These are phyloP conservation scores for Gymnothorax reevesii DNA, from an alignment of 2,797 vertebrate genomes.

Conservation along the genomic window DNA sequence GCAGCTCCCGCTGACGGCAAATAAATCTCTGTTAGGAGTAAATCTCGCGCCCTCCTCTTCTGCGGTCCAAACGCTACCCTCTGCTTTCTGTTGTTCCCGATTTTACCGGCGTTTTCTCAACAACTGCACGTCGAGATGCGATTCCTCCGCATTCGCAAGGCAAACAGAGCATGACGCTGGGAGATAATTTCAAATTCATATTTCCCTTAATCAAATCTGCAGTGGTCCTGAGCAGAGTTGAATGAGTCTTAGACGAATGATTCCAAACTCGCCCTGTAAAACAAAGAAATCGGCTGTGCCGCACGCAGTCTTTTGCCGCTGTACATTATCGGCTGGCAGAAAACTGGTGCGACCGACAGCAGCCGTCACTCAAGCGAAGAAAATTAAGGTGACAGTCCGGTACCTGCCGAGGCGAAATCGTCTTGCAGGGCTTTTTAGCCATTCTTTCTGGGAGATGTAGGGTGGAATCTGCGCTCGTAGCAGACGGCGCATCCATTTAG, in stretches of 20 bases:
- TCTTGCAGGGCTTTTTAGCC: not conserved
- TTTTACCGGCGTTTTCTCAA: not conserved
- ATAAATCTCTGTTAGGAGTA: not conserved
- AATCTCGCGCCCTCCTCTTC: not conserved
- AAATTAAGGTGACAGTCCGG: not conserved
- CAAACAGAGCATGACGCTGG: not conserved
- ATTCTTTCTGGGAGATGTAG: not conserved
- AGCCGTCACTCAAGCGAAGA: not conserved
- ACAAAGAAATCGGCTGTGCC: not conserved
- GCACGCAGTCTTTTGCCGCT: not conserved
- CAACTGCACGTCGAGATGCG: not conserved
- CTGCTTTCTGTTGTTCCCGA: not conserved
- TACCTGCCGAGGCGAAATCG: not conserved
- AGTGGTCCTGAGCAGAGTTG: not conserved
- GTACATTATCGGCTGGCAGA: not conserved
- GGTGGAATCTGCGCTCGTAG: not conserved
- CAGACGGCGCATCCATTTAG: not conserved
- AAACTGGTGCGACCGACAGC: not conserved
- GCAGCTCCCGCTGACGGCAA: not conserved
- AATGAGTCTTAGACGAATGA: not conserved
- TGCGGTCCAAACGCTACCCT: not conserved
- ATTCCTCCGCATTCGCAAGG: not conserved
- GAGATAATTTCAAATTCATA: not conserved
- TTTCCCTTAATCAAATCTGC: not conserved
- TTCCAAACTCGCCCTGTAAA: not conserved